Percentiles rank a stretch among this genome's conserved stretches.
phyloP scores from a whole-genome alignment of 2,888 invertebrate species.

The Adelognathus sp. region DNA sequence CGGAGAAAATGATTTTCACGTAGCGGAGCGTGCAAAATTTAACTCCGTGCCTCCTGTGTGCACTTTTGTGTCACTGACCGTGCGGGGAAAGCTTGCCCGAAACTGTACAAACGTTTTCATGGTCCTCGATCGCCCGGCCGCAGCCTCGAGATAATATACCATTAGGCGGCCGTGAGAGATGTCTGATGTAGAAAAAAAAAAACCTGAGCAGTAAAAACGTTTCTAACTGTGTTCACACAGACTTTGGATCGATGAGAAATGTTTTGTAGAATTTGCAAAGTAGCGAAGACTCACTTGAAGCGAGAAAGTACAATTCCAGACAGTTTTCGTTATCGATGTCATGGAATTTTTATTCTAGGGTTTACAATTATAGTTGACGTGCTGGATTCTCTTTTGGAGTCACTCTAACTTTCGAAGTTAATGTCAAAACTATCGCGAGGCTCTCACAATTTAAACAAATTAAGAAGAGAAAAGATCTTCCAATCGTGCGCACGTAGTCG shows the following conservation, averaged over 20 bases:
- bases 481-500: too few relatives aligned
- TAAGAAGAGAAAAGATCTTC: not conserved
- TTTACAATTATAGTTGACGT: too few relatives aligned
- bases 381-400: too few relatives aligned
- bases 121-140: not conserved
- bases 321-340: too few relatives aligned
- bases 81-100: conserved; percentile 28
- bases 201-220: not conserved
- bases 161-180: not conserved
- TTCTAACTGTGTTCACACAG: too few relatives aligned
- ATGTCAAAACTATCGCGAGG: too few relatives aligned
- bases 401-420: too few relatives aligned
- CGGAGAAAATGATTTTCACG: conserved; percentile 40
- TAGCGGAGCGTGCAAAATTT: conserved; percentile 49
- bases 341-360: too few relatives aligned
- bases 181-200: not conserved
- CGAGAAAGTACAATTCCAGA: too few relatives aligned
- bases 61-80: conserved; percentile 54
- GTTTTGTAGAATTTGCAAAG: not conserved
- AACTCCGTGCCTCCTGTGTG: conserved; percentile 44
- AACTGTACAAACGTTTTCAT: conserved; percentile 7
- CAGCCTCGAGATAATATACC: not conserved
- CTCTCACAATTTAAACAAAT: too few relatives aligned
- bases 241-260: not conserved
- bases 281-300: not conserved